phyloP scores from a whole-genome alignment of 2,113 vertebrate species.

The Indri indri region DNA sequence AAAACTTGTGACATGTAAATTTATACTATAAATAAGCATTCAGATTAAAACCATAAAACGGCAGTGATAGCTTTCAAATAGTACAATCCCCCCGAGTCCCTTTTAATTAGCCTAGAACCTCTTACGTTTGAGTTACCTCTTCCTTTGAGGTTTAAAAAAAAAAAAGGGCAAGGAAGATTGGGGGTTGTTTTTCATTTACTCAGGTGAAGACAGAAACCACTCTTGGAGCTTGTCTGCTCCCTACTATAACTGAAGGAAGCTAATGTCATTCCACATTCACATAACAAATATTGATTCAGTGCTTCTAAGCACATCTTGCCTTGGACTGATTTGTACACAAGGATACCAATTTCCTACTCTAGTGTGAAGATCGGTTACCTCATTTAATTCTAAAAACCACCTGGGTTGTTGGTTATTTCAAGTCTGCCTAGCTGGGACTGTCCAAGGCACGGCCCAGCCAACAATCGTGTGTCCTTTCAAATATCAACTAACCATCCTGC shows the following conservation, averaged over 20 bases:
- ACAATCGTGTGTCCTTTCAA: background rate
- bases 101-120: background rate
- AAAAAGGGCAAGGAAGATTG: background rate
- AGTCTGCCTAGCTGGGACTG: background rate
- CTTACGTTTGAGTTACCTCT: background rate
- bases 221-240: background rate
- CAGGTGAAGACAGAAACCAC: background rate
- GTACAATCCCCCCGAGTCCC: background rate
- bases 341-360: background rate
- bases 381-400: background rate
- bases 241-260: background rate
- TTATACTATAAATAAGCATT: background rate
- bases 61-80: background rate
- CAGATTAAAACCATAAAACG: background rate
- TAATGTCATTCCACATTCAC: background rate
- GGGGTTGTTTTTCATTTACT: background rate
- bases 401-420: background rate
- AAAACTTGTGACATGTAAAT: background rate
- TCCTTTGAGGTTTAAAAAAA: background rate
- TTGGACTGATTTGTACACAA: background rate
- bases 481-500: background rate
- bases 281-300: background rate
- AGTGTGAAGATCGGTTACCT: fast-evolving
- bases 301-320: background rate
- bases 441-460: background rate